A percentile compares a stretch with the other conserved stretches of the same genome.
These are phyloP conservation scores for Trogon surrucura DNA, from an alignment of 2,113 vertebrate species.

Conservation along the genomic window DNA sequence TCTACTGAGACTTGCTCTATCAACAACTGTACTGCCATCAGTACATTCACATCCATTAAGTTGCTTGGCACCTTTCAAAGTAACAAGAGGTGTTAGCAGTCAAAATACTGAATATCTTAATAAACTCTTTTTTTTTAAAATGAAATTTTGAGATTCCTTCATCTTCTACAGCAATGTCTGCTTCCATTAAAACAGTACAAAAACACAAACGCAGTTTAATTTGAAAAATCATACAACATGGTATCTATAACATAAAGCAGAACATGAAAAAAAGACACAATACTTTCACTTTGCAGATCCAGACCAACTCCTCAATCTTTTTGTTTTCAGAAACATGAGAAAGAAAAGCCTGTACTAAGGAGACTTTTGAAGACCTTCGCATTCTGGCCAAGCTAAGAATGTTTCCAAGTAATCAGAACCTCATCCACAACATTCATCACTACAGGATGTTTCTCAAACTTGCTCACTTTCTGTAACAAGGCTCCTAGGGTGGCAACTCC, in stretches of 20 bases:
- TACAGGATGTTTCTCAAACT: background rate
- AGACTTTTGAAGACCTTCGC: background rate
- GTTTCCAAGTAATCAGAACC: background rate
- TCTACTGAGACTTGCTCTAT: slow-evolving; percentile 92
- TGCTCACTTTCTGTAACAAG: slow-evolving; percentile 90
- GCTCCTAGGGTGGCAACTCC: slow-evolving; percentile 86
- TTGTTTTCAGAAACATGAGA: background rate
- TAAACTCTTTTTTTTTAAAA: background rate
- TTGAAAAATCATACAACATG: background rate
- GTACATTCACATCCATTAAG: slow-evolving; percentile 92
- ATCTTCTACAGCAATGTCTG: background rate
- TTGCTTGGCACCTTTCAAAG: slow-evolving; percentile 82
- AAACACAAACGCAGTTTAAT: background rate
- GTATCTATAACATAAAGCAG: background rate
- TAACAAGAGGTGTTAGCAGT: background rate
- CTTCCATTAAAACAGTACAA: background rate
- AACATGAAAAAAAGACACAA: background rate
- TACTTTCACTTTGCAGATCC: background rate
- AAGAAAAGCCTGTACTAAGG: background rate
- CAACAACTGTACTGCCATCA: slow-evolving; percentile 91
- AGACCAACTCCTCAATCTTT: background rate
- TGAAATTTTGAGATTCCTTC: background rate
- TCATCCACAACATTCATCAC: background rate
- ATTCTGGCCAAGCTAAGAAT: background rate
- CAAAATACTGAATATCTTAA: background rate